Evolutionary conservation across 2,113 vertebrate genomes (phyloP).

Genomic region (Isurus oxyrinchus): DNA sequence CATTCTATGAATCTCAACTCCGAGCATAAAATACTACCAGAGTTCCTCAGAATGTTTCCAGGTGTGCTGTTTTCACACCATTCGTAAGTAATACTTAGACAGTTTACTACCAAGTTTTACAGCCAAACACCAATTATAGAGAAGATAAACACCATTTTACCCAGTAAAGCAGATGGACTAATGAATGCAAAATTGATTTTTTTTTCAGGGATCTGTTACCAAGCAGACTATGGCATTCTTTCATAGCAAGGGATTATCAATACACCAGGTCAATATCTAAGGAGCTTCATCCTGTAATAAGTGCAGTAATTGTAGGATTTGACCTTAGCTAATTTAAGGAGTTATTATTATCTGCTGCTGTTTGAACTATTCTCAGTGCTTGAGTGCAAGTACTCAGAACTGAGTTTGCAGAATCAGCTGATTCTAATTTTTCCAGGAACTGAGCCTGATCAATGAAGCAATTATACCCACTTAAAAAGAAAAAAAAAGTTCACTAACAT

Average conservation of each 20-base stretch:
- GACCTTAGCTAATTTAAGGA: not conserved
- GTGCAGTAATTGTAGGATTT: not conserved
- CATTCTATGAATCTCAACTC: not conserved
- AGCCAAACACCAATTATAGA: not conserved
- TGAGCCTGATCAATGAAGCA: not conserved
- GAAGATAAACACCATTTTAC: not conserved
- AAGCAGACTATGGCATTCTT: not conserved
- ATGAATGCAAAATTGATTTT: conserved; percentile 22
- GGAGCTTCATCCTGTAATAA: not conserved
- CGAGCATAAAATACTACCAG: not conserved
- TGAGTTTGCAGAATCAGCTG: not conserved
- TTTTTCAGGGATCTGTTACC: not conserved
- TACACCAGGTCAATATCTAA: not conserved
- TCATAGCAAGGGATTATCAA: not conserved
- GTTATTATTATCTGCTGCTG: not conserved
- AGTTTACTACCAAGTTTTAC: not conserved
- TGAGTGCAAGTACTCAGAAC: not conserved
- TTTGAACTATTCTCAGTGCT: not conserved
- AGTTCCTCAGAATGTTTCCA: not conserved
- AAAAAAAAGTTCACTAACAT: not conserved
- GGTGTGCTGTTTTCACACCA: not conserved
- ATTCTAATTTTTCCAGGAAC: not conserved
- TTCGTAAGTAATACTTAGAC: not conserved
- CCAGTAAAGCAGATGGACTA: not conserved
- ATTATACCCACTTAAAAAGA: not conserved